Conservation (phyloP, 2,797 vertebrate species). For the Tapirus indicus region DNA sequence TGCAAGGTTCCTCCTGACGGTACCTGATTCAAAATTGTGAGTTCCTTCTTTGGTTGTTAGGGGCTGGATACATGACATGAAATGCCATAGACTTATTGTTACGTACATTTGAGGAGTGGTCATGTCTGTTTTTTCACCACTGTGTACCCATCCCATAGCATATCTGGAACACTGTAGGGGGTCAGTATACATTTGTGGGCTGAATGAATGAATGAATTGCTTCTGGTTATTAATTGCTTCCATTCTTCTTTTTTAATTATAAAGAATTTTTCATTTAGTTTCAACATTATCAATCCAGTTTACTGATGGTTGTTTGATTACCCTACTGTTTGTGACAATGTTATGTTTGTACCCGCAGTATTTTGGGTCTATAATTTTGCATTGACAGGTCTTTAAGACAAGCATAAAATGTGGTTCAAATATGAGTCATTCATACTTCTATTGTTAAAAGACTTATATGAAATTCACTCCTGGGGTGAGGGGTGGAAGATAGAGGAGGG, state of each 20-base stretch:
- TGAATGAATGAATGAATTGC: slow-evolving; percentile 31
- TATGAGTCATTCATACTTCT: neutral
- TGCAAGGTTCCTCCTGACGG: neutral
- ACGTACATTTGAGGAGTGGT: neutral
- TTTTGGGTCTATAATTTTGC: neutral
- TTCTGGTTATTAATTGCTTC: neutral
- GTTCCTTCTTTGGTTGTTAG: neutral
- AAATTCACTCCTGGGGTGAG: slow-evolving; percentile 17
- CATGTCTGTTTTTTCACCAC: neutral
- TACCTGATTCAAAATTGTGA: slow-evolving; percentile 19
- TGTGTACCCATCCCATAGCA: neutral
- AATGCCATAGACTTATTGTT: neutral
- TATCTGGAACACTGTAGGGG: neutral
- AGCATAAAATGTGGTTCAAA: neutral
- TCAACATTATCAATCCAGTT: slow-evolving; percentile 12
- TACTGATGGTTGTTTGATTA: neutral
- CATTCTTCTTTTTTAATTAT: slow-evolving; percentile 51
- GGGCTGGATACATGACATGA: neutral
- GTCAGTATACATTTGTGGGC: neutral
- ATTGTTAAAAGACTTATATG: slow-evolving; percentile 17
- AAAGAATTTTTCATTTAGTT: slow-evolving; percentile 3
- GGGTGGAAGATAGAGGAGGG: neutral
- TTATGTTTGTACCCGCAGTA: neutral
- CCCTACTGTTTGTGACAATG: neutral
- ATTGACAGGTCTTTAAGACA: slow-evolving; percentile 13